Percentiles rank a stretch among this genome's conserved stretches.
phyloP scores from a whole-genome alignment of 1,140 invertebrate genomes.

The Melanaphis sacchari region DNA sequence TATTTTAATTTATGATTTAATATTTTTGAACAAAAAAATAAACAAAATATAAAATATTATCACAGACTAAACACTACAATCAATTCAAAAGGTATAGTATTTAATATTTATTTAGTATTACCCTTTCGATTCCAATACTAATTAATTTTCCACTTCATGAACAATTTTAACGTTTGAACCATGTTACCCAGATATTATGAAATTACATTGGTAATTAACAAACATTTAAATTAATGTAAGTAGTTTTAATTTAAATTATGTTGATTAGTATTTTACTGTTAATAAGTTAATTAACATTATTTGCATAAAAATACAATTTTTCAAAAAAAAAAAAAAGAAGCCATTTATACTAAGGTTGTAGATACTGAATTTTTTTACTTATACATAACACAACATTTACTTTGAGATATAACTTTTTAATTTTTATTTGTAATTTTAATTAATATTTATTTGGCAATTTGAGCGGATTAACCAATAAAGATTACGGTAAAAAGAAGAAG shows the following conservation, averaged over 20 bases:
- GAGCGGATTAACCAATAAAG: too few species aligned
- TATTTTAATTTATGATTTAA: too few species aligned
- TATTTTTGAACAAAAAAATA: background rate
- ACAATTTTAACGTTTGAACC: background rate
- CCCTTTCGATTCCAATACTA: background rate
- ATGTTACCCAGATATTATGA: background rate
- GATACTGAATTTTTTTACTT: background rate
- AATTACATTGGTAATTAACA: background rate
- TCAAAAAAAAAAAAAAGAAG: too few species aligned
- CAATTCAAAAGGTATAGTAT: background rate
- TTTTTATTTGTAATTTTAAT: too few species aligned
- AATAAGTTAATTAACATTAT: too few species aligned
- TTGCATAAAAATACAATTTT: too few species aligned
- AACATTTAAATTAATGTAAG: slow-evolving; percentile 3
- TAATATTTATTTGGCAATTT: too few species aligned
- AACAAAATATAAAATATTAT: background rate
- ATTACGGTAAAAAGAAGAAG: too few species aligned
- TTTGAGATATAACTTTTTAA: background rate
- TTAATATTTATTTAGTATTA: background rate
- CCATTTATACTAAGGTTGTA: too few species aligned
- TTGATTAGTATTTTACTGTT: background rate
- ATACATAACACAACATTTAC: background rate
- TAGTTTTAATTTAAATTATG: background rate
- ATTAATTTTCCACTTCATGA: background rate
- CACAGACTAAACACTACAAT: background rate